phyloP scores from a whole-genome alignment of 2,888 invertebrate species.

The Amiota minor region DNA sequence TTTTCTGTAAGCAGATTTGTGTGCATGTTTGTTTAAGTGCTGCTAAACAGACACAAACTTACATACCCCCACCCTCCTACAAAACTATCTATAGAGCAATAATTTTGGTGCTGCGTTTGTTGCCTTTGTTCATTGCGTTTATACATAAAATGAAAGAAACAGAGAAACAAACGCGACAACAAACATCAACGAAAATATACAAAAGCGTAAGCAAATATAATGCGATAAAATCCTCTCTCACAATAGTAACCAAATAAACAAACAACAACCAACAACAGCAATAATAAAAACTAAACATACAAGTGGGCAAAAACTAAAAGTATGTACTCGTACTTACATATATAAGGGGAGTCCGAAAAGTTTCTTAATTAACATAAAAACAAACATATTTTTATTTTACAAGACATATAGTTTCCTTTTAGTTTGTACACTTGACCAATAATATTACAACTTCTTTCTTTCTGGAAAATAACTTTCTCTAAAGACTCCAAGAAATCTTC shows the following conservation, averaged over 20 bases:
- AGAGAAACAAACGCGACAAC: neutral
- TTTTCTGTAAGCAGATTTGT: neutral
- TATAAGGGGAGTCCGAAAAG: slow-evolving; percentile 2
- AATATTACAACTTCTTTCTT: too few species aligned
- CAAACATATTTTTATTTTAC: too few species aligned
- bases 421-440: too few species aligned
- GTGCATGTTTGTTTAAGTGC: neutral
- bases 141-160: neutral
- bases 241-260: slow-evolving; percentile 30
- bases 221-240: slow-evolving; percentile 44
- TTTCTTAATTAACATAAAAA: too few species aligned
- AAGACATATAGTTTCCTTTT: too few species aligned
- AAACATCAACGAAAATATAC: slow-evolving; percentile 4
- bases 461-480: too few species aligned
- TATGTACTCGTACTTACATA: slow-evolving; percentile 43
- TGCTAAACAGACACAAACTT: neutral
- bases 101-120: neutral
- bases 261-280: slow-evolving; percentile 33
- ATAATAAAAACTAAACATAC: slow-evolving; percentile 46
- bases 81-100: neutral
- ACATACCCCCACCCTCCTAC: neutral
- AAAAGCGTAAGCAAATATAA: slow-evolving; percentile 11
- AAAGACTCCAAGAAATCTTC: too few species aligned
- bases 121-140: neutral
- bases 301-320: slow-evolving; percentile 46